Percentiles rank a stretch among this genome's conserved stretches.
Evolutionary conservation across 23 tunicate genomes (phyloP).

Genomic region (Phallusia fumigata): DNA sequence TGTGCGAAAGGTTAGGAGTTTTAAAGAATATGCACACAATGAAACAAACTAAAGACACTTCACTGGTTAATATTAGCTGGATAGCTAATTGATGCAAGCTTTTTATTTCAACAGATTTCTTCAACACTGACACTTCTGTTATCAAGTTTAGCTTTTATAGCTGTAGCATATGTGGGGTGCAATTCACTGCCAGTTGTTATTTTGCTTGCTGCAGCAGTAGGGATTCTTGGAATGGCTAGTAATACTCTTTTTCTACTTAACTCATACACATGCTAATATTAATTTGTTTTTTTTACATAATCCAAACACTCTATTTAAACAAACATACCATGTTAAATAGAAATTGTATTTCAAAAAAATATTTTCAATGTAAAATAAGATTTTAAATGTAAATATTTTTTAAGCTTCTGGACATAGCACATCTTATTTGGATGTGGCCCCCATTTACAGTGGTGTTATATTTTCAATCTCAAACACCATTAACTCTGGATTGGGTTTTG

Average conservation of each 20-base stretch:
- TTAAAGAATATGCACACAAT: too few relatives aligned
- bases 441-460: conserved; percentile 1
- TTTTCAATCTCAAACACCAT: conserved; percentile 12
- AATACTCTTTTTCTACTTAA: neutral
- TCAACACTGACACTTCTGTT: neutral
- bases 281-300: too few relatives aligned
- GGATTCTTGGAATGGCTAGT: neutral
- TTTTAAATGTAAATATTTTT: neutral
- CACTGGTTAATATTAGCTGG: neutral
- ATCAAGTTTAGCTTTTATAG: neutral
- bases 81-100: neutral
- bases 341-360: neutral
- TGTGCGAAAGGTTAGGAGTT: neutral
- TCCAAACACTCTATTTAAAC: too few relatives aligned
- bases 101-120: neutral
- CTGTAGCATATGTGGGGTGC: neutral
- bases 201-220: neutral
- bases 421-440: conserved; percentile 12
- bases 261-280: too few relatives aligned
- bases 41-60: too few relatives aligned
- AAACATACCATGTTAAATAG: too few relatives aligned
- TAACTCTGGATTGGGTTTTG: neutral
- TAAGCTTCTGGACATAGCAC: conserved; percentile 10
- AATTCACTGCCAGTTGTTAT: neutral
- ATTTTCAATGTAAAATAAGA: neutral